phyloP scores from a whole-genome alignment of 2,797 vertebrate species.

The Tympanoctomys barrerae region DNA sequence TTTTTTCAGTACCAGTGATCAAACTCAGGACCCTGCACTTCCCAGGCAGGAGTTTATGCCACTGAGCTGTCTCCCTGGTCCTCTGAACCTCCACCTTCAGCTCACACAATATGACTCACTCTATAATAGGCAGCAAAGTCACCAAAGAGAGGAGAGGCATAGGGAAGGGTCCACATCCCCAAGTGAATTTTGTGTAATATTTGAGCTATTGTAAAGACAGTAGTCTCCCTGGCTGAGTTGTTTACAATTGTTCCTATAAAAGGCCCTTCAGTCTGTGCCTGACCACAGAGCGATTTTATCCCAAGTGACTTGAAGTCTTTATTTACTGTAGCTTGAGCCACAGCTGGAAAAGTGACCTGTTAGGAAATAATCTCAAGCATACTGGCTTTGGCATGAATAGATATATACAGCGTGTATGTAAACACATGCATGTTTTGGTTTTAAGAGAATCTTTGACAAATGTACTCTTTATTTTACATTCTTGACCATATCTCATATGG shows the following conservation, averaged over 20 bases:
- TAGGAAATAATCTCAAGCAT: slow-evolving; percentile 64
- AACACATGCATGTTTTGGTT: slow-evolving; percentile 65
- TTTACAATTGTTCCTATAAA: slow-evolving; percentile 57
- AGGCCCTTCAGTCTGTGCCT: slow-evolving; percentile 59
- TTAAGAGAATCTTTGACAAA: slow-evolving; percentile 73
- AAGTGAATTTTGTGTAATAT: neutral
- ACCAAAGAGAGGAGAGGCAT: neutral
- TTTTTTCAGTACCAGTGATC: too few species aligned
- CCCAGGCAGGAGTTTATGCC: too few species aligned
- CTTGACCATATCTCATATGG: slow-evolving; percentile 70
- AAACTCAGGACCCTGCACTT: too few species aligned
- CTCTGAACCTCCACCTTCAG: neutral
- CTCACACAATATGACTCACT: slow-evolving; percentile 15
- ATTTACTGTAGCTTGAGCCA: slow-evolving; percentile 55
- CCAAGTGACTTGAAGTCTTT: slow-evolving; percentile 16
- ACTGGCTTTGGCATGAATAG: slow-evolving; percentile 57
- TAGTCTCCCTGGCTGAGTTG: slow-evolving; percentile 35
- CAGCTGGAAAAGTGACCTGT: slow-evolving; percentile 62
- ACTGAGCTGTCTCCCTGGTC: too few species aligned
- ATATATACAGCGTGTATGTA: slow-evolving; percentile 37
- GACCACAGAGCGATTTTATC: slow-evolving; percentile 60
- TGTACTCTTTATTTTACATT: slow-evolving; percentile 75
- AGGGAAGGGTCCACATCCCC: neutral
- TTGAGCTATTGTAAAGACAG: slow-evolving; percentile 46
- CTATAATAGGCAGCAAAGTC: slow-evolving; percentile 28